A percentile compares a stretch with the other conserved stretches of the same genome.
phyloP scores from a whole-genome alignment of 2,888 invertebrate genomes.

The Mallateleia sp. region DNA sequence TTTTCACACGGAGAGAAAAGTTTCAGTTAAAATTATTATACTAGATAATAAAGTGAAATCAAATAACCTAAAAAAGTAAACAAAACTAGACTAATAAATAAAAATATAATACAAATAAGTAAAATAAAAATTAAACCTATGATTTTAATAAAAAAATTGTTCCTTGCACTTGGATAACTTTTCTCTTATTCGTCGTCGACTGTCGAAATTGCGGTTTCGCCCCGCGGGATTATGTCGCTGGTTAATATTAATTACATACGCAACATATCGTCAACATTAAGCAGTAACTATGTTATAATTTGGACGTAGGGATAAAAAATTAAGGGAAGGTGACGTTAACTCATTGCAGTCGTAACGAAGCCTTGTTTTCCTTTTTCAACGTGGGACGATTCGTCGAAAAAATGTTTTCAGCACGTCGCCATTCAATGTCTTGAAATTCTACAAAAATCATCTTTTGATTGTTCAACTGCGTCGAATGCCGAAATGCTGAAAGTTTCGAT shows the following conservation, averaged over 20 bases:
- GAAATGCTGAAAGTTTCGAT: slow-evolving; percentile 24
- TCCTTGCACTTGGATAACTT: neutral
- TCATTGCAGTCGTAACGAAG: slow-evolving; percentile 8
- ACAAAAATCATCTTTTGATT: slow-evolving; percentile 59
- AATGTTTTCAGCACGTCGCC: slow-evolving; percentile 14
- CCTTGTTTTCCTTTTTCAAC: neutral
- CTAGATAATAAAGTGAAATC: too few species aligned
- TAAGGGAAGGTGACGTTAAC: neutral
- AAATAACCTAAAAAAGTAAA: too few species aligned
- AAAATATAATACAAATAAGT: too few species aligned
- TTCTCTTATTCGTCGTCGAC: neutral
- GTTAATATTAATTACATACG: slow-evolving; percentile 65
- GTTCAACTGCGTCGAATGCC: slow-evolving; percentile 38
- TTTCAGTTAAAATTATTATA: too few species aligned
- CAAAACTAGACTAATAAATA: too few species aligned
- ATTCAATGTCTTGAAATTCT: slow-evolving; percentile 7
- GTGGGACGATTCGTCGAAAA: slow-evolving; percentile 23
- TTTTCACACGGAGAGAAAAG: too few species aligned
- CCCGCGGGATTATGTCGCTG: slow-evolving; percentile 6
- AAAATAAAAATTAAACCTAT: too few species aligned
- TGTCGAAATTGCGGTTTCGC: slow-evolving; percentile 29
- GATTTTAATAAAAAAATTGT: too few species aligned
- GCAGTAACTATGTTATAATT: slow-evolving; percentile 57
- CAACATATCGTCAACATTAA: slow-evolving; percentile 83
- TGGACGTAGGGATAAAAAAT: slow-evolving; percentile 30